Percentiles rank a stretch among this genome's conserved stretches.
Evolutionary conservation across 2,113 vertebrate genomes (phyloP).

Genomic region (Rhinopomastus cyanomelas): DNA sequence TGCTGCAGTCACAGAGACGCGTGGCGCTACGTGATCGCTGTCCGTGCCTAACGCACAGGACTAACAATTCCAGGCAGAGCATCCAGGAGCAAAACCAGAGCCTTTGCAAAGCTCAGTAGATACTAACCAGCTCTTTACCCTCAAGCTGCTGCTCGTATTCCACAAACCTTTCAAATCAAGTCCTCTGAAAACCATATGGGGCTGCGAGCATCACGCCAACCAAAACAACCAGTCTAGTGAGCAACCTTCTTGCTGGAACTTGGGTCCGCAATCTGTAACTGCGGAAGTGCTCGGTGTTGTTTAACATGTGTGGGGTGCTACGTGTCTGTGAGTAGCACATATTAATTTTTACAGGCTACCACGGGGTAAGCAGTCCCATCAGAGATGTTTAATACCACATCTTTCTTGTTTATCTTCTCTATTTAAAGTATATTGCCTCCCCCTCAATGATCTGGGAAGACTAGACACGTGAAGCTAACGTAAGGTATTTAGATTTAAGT

Average conservation of each 20-base stretch:
- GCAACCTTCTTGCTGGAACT: background rate
- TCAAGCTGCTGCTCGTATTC: background rate
- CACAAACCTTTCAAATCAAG: background rate
- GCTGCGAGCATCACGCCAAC: background rate
- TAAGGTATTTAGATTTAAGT: background rate
- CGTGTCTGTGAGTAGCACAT: background rate
- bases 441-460: background rate
- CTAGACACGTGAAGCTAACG: background rate
- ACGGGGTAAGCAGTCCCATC: background rate
- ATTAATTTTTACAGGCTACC: background rate
- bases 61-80: background rate
- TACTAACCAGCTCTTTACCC: background rate
- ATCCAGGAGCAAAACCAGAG: background rate
- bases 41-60: background rate
- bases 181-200: background rate
- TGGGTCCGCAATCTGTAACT: background rate
- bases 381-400: background rate
- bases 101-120: slow-evolving; percentile 17
- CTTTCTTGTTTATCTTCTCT: background rate
- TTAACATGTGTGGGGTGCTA: background rate
- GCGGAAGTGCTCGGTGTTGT: background rate
- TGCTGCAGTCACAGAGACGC: background rate
- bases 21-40: background rate
- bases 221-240: background rate
- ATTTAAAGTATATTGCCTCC: background rate